Conservation (phyloP, 2,888 invertebrate species). For the Parthenolecanium corni region DNA sequence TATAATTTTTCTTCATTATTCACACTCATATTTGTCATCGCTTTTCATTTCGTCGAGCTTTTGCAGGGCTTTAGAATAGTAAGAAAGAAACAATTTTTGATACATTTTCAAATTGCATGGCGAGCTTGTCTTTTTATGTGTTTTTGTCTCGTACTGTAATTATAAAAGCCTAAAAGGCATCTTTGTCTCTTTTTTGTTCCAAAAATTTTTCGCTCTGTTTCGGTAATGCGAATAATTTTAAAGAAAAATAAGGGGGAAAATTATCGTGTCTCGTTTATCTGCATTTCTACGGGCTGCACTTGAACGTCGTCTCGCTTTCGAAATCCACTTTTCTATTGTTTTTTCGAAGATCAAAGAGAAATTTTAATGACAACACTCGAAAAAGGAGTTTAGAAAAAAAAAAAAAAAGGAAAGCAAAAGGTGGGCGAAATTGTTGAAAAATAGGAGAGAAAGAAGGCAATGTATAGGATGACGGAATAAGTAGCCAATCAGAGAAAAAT, state of each 20-base stretch:
- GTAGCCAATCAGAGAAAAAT: background rate
- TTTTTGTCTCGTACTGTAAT: background rate
- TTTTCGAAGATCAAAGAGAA: conserved; percentile 18
- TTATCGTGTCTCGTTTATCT: background rate
- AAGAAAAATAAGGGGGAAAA: background rate
- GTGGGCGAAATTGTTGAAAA: no score
- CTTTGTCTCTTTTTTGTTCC: background rate
- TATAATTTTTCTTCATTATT: no score
- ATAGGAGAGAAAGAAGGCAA: no score
- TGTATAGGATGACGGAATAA: background rate
- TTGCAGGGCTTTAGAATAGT: no score
- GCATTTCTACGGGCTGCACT: background rate
- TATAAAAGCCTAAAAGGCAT: background rate
- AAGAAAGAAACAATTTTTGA: no score
- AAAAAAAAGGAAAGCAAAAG: no score
- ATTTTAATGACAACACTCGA: conserved; percentile 23
- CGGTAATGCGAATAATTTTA: background rate
- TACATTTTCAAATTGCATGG: background rate
- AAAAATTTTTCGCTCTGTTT: background rate
- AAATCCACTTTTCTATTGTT: conserved; percentile 7
- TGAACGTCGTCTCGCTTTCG: no score
- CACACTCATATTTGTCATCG: no score
- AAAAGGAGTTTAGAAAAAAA: background rate
- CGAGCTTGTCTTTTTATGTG: background rate
- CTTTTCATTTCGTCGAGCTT: no score